Conservation (phyloP, 2,113 vertebrate genomes). For the Nothoprocta perdicaria region DNA sequence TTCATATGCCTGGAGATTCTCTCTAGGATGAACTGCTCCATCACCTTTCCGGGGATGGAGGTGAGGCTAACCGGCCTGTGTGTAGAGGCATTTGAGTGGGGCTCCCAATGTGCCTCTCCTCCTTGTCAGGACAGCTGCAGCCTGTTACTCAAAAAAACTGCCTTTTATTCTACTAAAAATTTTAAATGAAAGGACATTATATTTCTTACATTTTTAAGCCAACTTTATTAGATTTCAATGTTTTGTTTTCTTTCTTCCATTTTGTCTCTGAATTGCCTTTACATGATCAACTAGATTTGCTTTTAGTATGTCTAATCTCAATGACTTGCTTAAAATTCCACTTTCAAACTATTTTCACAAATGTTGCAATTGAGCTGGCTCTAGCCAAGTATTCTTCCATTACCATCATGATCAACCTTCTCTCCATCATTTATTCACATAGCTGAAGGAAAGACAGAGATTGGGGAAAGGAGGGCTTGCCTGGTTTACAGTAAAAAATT, state of each 20-base stretch:
- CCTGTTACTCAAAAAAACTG: background rate
- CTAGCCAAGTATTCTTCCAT: background rate
- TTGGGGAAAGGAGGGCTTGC: background rate
- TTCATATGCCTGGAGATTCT: too few relatives aligned
- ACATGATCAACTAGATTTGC: background rate
- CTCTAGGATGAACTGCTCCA: too few relatives aligned
- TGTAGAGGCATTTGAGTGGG: too few relatives aligned
- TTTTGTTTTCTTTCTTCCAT: background rate
- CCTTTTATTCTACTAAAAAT: background rate
- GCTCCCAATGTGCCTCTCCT: too few relatives aligned
- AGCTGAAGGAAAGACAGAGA: background rate
- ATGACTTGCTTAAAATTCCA: background rate
- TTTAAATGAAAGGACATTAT: background rate
- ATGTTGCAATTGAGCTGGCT: background rate
- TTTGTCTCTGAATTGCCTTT: background rate
- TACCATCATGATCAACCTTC: background rate
- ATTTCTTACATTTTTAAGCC: background rate
- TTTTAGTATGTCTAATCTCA: background rate
- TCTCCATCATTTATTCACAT: background rate
- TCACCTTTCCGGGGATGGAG: too few relatives aligned
- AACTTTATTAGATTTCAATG: background rate
- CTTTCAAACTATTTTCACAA: slow-evolving; percentile 21
- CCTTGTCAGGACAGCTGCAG: too few relatives aligned
- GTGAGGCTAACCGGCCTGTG: too few relatives aligned
- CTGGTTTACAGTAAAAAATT: background rate